Conservation (phyloP, 1,140 invertebrate genomes). For the Meloidogyne hapla region DNA sequence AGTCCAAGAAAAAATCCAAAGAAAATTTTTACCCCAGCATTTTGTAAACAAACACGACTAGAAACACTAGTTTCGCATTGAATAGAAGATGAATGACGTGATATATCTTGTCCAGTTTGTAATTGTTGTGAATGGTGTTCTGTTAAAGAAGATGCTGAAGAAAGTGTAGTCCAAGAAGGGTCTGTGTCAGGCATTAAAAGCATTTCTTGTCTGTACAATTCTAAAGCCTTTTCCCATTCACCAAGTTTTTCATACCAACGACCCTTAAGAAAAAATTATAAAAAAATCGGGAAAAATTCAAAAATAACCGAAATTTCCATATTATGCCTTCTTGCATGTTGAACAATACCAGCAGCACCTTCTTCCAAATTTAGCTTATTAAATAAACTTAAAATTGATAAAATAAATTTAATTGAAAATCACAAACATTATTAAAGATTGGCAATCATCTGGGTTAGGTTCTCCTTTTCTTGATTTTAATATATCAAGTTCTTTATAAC, state of each 20-base stretch:
- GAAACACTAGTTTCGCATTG: not conserved
- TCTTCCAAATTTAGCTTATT: conserved; percentile 96
- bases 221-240: conserved; percentile 93
- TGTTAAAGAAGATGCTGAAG: not conserved
- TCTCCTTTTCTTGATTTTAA: conserved; percentile 77
- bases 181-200: conserved; percentile 15
- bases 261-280: conserved; percentile 79
- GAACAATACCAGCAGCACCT: conserved; percentile 85
- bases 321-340: conserved; percentile 76
- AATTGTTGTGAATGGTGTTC: not conserved
- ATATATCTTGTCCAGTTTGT: not conserved
- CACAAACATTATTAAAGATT: conserved; percentile 50
- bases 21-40: not conserved
- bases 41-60: not conserved
- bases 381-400: conserved; percentile 9
- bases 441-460: conserved; percentile 70
- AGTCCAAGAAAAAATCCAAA: no score
- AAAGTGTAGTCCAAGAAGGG: not conserved
- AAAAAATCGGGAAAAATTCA: conserved; percentile 34
- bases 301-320: conserved; percentile 63
- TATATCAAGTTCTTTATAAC: conserved; percentile 98
- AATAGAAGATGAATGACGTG: conserved; percentile 1
- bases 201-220: conserved; percentile 74
- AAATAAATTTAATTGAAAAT: conserved; percentile 16
- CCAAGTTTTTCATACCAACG: conserved; percentile 98